Percentiles rank a stretch among this genome's conserved stretches.
These are phyloP conservation scores for Chiloscyllium punctatum DNA, from an alignment of 2,797 vertebrate species.

Conservation along the genomic window DNA sequence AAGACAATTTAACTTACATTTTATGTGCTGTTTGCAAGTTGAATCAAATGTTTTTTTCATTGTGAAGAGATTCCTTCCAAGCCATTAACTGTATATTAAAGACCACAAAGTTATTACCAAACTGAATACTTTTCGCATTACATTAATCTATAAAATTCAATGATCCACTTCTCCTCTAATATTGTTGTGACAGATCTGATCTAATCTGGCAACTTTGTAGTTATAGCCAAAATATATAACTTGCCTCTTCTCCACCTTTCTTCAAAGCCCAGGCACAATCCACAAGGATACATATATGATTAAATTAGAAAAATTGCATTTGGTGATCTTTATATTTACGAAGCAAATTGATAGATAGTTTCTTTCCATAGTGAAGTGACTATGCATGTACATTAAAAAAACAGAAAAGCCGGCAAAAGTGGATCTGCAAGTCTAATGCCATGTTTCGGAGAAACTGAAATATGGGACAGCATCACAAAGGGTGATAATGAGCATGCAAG, in stretches of 20 bases:
- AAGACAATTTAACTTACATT: neutral
- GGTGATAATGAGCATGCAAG: conserved; percentile 25
- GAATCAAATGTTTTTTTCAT: neutral
- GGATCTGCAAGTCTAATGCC: conserved; percentile 26
- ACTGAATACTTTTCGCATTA: neutral
- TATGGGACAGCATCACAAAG: neutral
- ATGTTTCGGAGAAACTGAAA: conserved; percentile 8
- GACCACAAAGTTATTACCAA: neutral
- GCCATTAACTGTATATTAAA: too few species aligned
- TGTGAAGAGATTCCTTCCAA: neutral
- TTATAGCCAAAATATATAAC: neutral
- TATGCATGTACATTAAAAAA: neutral
- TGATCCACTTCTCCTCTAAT: neutral
- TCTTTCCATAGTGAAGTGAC: neutral
- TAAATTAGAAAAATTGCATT: neutral
- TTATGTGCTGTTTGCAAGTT: neutral
- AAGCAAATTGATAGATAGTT: neutral
- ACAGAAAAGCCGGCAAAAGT: conserved; percentile 4
- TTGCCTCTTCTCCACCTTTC: neutral
- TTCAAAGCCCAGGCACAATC: neutral
- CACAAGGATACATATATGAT: neutral
- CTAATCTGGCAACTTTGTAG: neutral
- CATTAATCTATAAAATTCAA: neutral
- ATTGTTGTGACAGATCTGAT: neutral
- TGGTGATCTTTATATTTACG: neutral